A percentile compares a stretch with the other conserved stretches of the same genome.
Evolutionary conservation across 2,888 invertebrate genomes (phyloP).

Genomic region (Heliconius charithonia): DNA sequence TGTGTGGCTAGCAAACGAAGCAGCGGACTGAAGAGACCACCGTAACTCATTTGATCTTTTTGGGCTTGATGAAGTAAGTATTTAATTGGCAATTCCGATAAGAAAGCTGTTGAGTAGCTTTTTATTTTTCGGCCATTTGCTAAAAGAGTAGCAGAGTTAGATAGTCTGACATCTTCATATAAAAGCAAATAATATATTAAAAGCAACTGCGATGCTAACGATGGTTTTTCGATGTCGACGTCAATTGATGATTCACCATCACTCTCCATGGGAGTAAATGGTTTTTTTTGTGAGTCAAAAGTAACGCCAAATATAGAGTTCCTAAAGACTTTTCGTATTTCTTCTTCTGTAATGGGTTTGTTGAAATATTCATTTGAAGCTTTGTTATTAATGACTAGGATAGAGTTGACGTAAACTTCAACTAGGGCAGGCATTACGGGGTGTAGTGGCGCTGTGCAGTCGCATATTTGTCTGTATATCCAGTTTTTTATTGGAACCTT

Average conservation of each 20-base stretch:
- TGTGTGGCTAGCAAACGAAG: constrained; percentile 94
- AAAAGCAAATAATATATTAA: constrained; percentile 95
- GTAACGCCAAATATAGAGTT: constrained; percentile 90
- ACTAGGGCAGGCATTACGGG: constrained; percentile 96
- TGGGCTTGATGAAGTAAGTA: constrained; percentile 96
- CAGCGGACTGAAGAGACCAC: constrained; percentile 94
- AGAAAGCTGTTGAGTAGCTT: constrained; percentile 92
- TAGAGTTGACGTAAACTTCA: constrained; percentile 97
- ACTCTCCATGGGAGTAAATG: constrained; percentile 80
- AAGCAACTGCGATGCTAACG: constrained; percentile 93
- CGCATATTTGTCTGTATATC: constrained; percentile 97
- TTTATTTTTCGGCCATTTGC: constrained; percentile 89
- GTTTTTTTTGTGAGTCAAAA: constrained; percentile 84
- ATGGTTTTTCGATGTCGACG: constrained; percentile 84
- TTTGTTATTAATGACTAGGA: constrained; percentile 88
- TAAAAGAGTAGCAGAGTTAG: constrained; percentile 87
- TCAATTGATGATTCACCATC: constrained; percentile 82
- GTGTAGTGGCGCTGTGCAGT: constrained; percentile 94
- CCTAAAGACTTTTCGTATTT: constrained; percentile 92
- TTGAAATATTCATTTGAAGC: constrained; percentile 91
- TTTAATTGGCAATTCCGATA: constrained; percentile 96
- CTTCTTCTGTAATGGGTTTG: constrained; percentile 94
- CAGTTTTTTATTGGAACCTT: constrained; percentile 98
- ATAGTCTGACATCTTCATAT: constrained; percentile 95
- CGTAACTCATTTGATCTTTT: constrained; percentile 94